A percentile compares a stretch with the other conserved stretches of the same genome.
phyloP scores from a whole-genome alignment of 2,113 vertebrate genomes.

The Talpa occidentalis region DNA sequence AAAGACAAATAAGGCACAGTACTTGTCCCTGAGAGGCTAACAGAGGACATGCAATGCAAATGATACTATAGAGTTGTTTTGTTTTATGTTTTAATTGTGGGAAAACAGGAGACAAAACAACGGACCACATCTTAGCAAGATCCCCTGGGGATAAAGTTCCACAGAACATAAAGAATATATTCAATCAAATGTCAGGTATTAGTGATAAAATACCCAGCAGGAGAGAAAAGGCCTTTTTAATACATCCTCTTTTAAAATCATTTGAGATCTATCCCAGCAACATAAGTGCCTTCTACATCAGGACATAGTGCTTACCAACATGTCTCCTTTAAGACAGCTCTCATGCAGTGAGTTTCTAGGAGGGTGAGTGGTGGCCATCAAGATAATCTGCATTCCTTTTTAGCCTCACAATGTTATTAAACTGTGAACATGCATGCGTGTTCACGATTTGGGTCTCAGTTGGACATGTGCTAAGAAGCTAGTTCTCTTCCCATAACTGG shows the following conservation, averaged over 20 bases:
- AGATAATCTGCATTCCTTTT: background rate
- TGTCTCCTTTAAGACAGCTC: background rate
- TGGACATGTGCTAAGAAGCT: constrained; percentile 44
- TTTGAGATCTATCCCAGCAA: background rate
- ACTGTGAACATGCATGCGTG: no score
- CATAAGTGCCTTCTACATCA: background rate
- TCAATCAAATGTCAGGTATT: background rate
- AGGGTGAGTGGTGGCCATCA: background rate
- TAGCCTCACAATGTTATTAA: background rate
- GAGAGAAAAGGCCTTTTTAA: background rate
- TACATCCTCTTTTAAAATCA: background rate
- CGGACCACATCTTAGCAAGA: background rate
- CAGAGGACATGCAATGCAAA: background rate
- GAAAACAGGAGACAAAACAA: constrained; percentile 40
- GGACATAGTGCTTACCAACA: background rate
- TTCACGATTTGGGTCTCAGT: background rate
- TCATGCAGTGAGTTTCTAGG: background rate
- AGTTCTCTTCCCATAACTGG: constrained; percentile 58
- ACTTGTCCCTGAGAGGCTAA: background rate
- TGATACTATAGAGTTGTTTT: background rate
- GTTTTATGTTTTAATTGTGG: background rate
- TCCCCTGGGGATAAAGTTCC: background rate
- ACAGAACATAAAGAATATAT: background rate
- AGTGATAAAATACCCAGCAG: background rate
- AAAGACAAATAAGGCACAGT: constrained; percentile 17